A percentile compares a stretch with the other conserved stretches of the same genome.
These are phyloP conservation scores for Lagenorhynchus albirostris DNA, from an alignment of 2,113 vertebrate genomes.

Conservation along the genomic window DNA sequence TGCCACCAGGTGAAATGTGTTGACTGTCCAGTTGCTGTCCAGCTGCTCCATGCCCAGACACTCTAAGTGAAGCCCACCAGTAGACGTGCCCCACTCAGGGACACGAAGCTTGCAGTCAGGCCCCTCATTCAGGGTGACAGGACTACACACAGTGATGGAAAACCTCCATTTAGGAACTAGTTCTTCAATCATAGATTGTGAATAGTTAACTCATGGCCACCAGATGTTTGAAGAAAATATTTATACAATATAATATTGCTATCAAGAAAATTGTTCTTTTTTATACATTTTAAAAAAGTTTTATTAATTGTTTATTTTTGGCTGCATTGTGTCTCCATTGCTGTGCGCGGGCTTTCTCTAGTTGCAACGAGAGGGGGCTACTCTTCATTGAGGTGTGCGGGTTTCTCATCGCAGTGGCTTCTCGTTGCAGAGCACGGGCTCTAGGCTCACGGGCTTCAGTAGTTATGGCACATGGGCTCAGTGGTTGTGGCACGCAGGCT, in stretches of 20 bases:
- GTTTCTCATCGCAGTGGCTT: too few relatives aligned
- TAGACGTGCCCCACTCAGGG: not conserved
- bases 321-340: too few relatives aligned
- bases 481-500: too few relatives aligned
- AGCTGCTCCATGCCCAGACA: not conserved
- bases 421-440: too few relatives aligned
- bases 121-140: not conserved
- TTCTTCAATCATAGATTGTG: not conserved
- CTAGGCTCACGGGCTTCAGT: too few relatives aligned
- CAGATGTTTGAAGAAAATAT: not conserved
- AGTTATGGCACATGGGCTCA: too few relatives aligned
- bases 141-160: not conserved
- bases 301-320: too few relatives aligned
- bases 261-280: not conserved
- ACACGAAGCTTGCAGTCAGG: not conserved
- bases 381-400: too few relatives aligned
- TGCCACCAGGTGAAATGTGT: not conserved
- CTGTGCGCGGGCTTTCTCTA: too few relatives aligned
- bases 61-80: not conserved
- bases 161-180: not conserved
- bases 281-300: fast-evolving
- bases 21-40: not conserved
- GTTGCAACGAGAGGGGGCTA: too few relatives aligned
- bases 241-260: not conserved
- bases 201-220: not conserved